Base-by-base conservation (phyloP, 2,113 vertebrate genomes). In the Brachypodius melanocephalos region DNA sequence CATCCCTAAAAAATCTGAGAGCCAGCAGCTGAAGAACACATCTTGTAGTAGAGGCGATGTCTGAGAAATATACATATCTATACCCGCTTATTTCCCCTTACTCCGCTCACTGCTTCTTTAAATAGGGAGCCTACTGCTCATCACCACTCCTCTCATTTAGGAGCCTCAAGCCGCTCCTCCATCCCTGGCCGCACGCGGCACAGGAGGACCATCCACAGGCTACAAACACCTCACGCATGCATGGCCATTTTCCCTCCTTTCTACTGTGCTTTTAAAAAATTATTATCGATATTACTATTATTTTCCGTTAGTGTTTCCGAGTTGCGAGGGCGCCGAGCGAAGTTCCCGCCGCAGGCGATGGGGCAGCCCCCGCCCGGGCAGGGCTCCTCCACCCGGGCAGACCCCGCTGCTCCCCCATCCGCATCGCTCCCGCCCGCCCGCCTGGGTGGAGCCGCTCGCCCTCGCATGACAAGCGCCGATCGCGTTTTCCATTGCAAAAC, bases 381-480 rank as follows among this genome's bases (percentile, higher is more conserved):
- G 29, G 45, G 83, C 69, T 73, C 42, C 51, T 3, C 57, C 38
- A 4, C 14, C 69, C 52, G 34, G 54, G 77, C 2, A 80, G 62
- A 61, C 52, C 57, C 88, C 88, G 31, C 62, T 5, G 83, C 79
- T 81, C 22, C 43, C 43, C 49, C 65, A 38, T 19, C 84, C 74
- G 73, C 91, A 76, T 16, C 80, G 32, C 91, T 78, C 40, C 85
- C 74, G 16, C 77, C 85, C 78, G 49, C 36, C 46, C 34, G 57
- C 58, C 92, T 83, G 95, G 92, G 93, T 90, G 94, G 94, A 88
- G 90, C 82, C 78, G 84, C 88, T 71, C 66, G 79, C 74, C 82
- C 83, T 52, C 25, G 40, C 68, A 65, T 74, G 93, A 58, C 78
- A 0, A 84, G 55, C 45, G 36, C 76, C 76, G 26, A 57, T 3